Base-by-base conservation (phyloP, 2,888 invertebrate species). In the Tetragnatha montana region DNA sequence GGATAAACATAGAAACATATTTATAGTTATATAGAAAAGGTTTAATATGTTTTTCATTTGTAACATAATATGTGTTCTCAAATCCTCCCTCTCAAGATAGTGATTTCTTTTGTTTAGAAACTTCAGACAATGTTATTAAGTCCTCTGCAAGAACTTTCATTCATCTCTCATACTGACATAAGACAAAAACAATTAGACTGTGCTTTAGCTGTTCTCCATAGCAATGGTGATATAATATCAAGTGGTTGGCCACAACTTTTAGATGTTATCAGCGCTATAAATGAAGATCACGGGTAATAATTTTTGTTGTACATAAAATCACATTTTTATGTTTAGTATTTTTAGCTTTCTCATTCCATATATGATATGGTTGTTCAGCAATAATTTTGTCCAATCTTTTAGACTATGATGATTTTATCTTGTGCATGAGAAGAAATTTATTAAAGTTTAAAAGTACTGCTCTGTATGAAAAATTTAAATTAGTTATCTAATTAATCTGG, bases 211-310 rank as follows among this genome's bases (percentile, higher is more conserved):
- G 96, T 99, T 92, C 95, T 99, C 85, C 99, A 99, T 94, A 97
- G 96, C 69, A 96, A 96, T 91, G 99, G 98, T 0, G 98, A 99
- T 93, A 96, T 97, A 91, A 95, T 99, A 71, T 96, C 97, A 6
- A 97, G 97, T 93, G 98, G 98, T 81, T 99, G 99, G 99, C 98
- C 98, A 35, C 95, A 97, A 91, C 96, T 99, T 93, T 96, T 99
- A 92, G 97, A 97, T 92, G 97, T 99, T 92, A 97, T 99, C 92
- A 98, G 98, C n/a, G 98, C 98, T 89, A 97, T 99, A 76, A 97
- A 96, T 91, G 96, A 97, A 92, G 97, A 97, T 93, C 98, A 98
- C 93, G 97, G 97, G 97, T 97, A 92, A 78, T 91, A 91, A 14
- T 71, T n/a, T 50, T 19, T n/a, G 1, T n/a, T n/a, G 35, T 47